Evolutionary conservation across 30 jellyfish, hydroid and myxozoan genomes (phyloP).

Genomic region (Hydra vulgaris): DNA sequence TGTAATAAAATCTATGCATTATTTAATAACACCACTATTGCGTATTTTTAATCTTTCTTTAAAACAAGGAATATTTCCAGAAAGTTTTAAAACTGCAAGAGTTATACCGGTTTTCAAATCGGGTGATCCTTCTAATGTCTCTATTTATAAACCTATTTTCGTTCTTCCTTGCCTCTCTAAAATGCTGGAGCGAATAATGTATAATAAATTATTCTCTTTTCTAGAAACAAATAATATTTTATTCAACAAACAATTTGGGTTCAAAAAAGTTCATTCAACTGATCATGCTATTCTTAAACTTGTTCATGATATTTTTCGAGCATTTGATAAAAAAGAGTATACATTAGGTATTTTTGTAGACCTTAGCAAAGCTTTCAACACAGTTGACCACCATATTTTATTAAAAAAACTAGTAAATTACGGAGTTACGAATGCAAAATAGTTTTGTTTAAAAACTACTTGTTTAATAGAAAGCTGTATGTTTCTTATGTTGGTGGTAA

Average conservation of each 20-base stretch:
- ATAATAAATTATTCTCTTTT: neutral
- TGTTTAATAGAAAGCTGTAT: neutral
- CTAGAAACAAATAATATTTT: neutral
- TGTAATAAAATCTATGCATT: neutral
- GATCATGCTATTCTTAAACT: conserved; percentile 1
- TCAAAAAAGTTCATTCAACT: neutral
- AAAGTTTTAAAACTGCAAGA: neutral
- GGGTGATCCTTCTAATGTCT: neutral
- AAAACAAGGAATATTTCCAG: neutral
- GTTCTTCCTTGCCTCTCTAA: neutral
- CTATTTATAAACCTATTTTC: neutral
- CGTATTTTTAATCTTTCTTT: neutral
- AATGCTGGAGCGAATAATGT: neutral
- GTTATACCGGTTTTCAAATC: neutral
- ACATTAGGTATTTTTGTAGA: neutral
- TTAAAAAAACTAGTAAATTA: conserved; percentile 2
- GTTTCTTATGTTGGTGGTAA: neutral
- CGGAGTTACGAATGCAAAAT: neutral
- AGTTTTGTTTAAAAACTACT: neutral
- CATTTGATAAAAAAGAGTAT: neutral
- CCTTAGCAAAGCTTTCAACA: neutral
- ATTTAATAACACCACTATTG: neutral
- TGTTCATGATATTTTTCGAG: neutral
- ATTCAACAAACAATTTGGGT: neutral
- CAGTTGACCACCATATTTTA: conserved; percentile 1